Conservation (phyloP, 1,140 invertebrate genomes). For the Maniola jurtina region DNA sequence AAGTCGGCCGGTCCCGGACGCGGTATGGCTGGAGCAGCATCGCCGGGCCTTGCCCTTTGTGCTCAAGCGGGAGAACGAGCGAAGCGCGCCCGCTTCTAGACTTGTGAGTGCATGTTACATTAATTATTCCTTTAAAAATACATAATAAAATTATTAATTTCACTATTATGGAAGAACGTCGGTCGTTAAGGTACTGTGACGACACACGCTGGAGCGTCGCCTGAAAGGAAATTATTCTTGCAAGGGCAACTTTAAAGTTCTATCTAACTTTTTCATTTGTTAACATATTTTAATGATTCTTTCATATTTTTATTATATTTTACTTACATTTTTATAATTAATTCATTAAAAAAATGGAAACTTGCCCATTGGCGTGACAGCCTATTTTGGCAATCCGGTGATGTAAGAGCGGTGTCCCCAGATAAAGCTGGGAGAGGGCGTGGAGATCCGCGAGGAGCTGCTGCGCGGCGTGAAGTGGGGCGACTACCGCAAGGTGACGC, state of each 20-base stretch:
- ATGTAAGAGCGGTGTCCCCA: slow-evolving; percentile 40
- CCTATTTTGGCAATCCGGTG: not conserved
- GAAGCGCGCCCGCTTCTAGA: slow-evolving; percentile 52
- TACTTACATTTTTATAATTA: too few relatives aligned
- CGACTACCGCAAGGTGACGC: slow-evolving; percentile 85
- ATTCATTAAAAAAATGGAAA: too few relatives aligned
- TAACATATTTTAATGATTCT: too few relatives aligned
- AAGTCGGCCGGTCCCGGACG: slow-evolving; percentile 70
- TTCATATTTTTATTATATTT: too few relatives aligned
- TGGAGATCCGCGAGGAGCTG: slow-evolving; percentile 85
- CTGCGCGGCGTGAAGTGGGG: slow-evolving; percentile 85
- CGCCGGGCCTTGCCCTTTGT: slow-evolving; percentile 69
- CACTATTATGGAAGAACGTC: too few relatives aligned
- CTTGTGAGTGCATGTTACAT: slow-evolving; percentile 32
- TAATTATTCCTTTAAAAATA: too few relatives aligned
- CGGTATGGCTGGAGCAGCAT: slow-evolving; percentile 72
- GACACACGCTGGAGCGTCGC: too few relatives aligned
- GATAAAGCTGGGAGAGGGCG: slow-evolving; percentile 86
- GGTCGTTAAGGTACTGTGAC: too few relatives aligned
- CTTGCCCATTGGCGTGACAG: not conserved
- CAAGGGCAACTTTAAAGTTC: too few relatives aligned
- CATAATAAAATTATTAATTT: too few relatives aligned
- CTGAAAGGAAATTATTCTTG: too few relatives aligned
- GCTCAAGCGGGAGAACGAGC: slow-evolving; percentile 70
- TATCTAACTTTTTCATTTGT: too few relatives aligned